These are phyloP conservation scores for Anthonomus grandis DNA, from an alignment of 1,140 invertebrate species.

Conservation along the genomic window DNA sequence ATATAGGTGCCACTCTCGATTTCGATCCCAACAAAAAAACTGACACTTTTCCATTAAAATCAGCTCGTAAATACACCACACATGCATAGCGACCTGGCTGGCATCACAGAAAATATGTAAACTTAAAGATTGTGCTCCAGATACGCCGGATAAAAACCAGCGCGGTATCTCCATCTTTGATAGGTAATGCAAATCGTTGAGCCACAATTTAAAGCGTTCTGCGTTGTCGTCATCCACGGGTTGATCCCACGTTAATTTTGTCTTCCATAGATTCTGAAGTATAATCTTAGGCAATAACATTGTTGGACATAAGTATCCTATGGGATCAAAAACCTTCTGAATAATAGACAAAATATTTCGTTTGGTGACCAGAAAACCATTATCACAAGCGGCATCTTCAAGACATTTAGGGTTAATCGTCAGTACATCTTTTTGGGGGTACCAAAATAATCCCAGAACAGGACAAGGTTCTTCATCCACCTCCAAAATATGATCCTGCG, in stretches of 20 bases:
- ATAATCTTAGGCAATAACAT: background rate
- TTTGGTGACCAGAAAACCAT: no score
- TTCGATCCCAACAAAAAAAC: conserved; percentile 31
- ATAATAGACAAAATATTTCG: no score
- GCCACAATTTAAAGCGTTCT: conserved; percentile 17
- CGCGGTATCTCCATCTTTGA: conserved; percentile 18
- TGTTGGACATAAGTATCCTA: no score
- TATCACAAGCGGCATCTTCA: no score
- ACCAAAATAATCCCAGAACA: conserved; percentile 10
- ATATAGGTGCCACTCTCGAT: conserved; percentile 31
- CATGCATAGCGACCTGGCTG: conserved; percentile 9
- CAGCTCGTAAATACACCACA: conserved; percentile 23
- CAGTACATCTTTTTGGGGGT: background rate
- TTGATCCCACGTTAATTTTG: conserved; percentile 8
- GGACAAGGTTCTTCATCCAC: no score
- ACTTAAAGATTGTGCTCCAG: conserved; percentile 1
- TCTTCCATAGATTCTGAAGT: conserved; percentile 13
- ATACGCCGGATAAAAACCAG: conserved; percentile 11
- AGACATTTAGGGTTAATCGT: background rate
- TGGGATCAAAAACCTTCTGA: no score
- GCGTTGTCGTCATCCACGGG: conserved; percentile 12
- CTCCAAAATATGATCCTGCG: no score
- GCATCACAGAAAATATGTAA: conserved; percentile 22
- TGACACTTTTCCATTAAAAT: background rate
- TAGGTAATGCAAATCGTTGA: conserved; percentile 16